A percentile compares a stretch with the other conserved stretches of the same genome.
Evolutionary conservation across 64 coral and sea anemone genomes (phyloP).

Genomic region (Porites australiensis): DNA sequence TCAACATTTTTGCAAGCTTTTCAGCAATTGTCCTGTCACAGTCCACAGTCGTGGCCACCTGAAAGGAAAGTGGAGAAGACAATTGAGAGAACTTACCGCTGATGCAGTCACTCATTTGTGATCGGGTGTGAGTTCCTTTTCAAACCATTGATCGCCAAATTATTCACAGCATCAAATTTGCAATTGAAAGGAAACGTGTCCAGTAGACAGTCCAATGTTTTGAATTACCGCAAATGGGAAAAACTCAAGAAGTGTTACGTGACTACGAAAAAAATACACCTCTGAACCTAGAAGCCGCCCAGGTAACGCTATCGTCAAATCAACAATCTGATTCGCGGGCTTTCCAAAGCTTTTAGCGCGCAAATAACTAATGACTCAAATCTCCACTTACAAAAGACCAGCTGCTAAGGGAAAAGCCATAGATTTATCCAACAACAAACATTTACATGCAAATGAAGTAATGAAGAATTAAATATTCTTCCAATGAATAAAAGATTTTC

Average conservation of each 20-base stretch:
- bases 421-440: conserved; percentile 29
- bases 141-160: neutral
- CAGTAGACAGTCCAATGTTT: conserved; percentile 1
- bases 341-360: neutral
- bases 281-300: neutral
- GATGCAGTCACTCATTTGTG: neutral
- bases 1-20: neutral
- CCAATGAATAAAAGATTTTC: neutral
- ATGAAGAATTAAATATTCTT: neutral
- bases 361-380: neutral
- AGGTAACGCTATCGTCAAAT: neutral
- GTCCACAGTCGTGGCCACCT: neutral
- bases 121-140: neutral
- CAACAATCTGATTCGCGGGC: neutral
- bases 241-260: neutral
- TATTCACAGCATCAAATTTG: conserved; percentile 41
- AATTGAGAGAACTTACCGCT: neutral
- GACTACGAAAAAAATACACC: neutral
- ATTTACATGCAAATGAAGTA: conserved; percentile 27
- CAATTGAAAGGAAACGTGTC: conserved; percentile 29
- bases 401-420: conserved; percentile 53
- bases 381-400: conserved; percentile 10
- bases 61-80: neutral
- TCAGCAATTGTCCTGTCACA: neutral
- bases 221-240: neutral